These are phyloP conservation scores for Trochalopteron elliotii DNA, from an alignment of 2,113 vertebrate genomes.

Conservation along the genomic window DNA sequence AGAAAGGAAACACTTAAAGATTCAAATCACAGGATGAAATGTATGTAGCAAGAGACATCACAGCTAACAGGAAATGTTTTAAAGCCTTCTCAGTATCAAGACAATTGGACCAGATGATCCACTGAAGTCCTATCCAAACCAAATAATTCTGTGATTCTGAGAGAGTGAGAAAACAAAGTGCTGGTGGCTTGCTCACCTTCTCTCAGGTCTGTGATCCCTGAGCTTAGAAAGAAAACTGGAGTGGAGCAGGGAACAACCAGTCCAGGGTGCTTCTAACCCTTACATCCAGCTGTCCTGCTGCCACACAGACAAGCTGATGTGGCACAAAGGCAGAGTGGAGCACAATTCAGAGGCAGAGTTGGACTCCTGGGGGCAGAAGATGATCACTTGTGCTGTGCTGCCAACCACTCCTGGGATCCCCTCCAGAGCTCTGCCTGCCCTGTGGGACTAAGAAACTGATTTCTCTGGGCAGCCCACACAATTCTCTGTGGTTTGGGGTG, in stretches of 20 bases:
- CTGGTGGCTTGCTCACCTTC: not conserved
- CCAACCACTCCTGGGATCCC: not conserved
- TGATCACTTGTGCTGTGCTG: not conserved
- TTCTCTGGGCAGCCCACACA: not conserved
- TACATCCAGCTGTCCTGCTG: not conserved
- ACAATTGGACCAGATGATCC: not conserved
- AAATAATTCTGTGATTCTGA: not conserved
- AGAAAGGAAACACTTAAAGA: not conserved
- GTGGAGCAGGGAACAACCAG: not conserved
- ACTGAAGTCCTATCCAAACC: not conserved
- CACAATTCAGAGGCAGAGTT: fast-evolving
- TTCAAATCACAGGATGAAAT: not conserved
- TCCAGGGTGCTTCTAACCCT: not conserved
- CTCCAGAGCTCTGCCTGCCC: not conserved
- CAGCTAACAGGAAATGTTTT: not conserved
- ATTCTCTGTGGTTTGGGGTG: too few relatives aligned
- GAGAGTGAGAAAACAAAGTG: not conserved
- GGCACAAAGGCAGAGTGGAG: not conserved
- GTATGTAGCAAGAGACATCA: not conserved
- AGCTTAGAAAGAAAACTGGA: not conserved
- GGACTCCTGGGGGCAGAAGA: not conserved
- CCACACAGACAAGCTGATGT: not conserved
- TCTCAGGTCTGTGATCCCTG: not conserved
- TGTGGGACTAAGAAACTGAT: not conserved
- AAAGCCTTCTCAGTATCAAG: not conserved